Conservation (phyloP, 2,797 vertebrate species). For the Tolypeutes matacus region DNA sequence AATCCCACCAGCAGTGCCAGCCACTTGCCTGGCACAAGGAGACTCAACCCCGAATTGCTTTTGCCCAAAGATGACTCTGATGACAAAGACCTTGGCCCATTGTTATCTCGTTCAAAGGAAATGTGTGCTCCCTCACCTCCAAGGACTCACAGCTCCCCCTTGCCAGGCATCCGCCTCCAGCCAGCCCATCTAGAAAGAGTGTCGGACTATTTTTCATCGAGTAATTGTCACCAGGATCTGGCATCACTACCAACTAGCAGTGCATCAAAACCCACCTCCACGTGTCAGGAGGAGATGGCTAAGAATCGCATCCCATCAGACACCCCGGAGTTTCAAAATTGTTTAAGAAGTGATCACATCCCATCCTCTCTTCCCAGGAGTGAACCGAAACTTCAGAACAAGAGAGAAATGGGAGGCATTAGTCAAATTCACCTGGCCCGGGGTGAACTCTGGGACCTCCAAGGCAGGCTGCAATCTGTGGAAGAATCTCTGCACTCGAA, state of each 20-base stretch:
- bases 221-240: constrained; percentile 50
- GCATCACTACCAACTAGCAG: constrained; percentile 66
- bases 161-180: constrained; percentile 75
- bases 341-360: constrained; percentile 79
- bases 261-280: constrained; percentile 35
- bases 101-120: constrained; percentile 80
- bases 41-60: constrained; percentile 11
- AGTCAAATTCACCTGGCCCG: constrained; percentile 86
- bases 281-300: constrained; percentile 33
- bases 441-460: constrained; percentile 88
- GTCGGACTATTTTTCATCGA: constrained; percentile 39
- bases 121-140: constrained; percentile 70
- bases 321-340: constrained; percentile 77
- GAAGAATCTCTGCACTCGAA: constrained; percentile 97
- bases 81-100: constrained; percentile 75
- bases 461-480: constrained; percentile 94
- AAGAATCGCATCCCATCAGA: constrained; percentile 78
- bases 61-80: constrained; percentile 78
- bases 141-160: constrained; percentile 80
- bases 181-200: constrained; percentile 69
- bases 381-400: constrained; percentile 80
- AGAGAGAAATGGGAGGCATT: constrained; percentile 81
- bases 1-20: constrained; percentile 72
- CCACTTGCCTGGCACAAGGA: constrained; percentile 64
- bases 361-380: constrained; percentile 80